phyloP scores from a whole-genome alignment of 2,797 vertebrate species.

The Podarcis lilfordi region DNA sequence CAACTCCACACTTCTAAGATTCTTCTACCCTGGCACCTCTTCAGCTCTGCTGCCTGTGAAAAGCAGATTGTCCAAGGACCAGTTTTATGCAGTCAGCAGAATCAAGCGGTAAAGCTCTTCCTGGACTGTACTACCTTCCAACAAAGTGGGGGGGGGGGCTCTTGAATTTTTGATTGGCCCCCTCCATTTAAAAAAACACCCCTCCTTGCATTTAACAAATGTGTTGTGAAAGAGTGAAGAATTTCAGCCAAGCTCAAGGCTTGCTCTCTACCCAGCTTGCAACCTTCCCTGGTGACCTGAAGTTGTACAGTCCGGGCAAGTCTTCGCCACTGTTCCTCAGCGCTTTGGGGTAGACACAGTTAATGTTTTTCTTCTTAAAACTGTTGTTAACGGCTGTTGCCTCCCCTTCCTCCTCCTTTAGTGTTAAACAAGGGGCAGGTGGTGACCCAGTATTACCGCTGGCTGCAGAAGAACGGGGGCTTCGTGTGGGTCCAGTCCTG shows the following conservation, averaged over 20 bases:
- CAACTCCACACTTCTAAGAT: too few relatives aligned
- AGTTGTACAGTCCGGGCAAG: neutral
- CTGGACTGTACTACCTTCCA: neutral
- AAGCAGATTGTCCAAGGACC: neutral
- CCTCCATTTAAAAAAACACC: neutral
- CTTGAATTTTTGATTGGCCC: neutral
- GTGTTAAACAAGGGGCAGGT: constrained; percentile 93
- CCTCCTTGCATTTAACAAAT: neutral
- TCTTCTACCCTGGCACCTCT: neutral
- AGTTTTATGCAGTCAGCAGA: too few relatives aligned
- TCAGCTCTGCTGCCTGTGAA: neutral
- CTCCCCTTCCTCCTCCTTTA: constrained; percentile 47
- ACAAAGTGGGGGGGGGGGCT: too few relatives aligned
- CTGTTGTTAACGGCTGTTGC: neutral
- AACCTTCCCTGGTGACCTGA: neutral
- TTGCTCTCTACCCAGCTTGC: neutral
- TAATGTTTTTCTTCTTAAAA: neutral
- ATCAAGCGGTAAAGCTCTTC: neutral
- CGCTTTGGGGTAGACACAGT: neutral
- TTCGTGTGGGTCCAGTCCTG: constrained; percentile 92
- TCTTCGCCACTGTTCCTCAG: neutral
- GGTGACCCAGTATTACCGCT: constrained; percentile 89
- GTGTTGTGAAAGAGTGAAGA: neutral
- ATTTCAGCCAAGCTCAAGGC: neutral
- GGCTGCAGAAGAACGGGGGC: constrained; percentile 89